These are phyloP conservation scores for Ophion obscuratus DNA, from an alignment of 2,888 invertebrate species.

Conservation along the genomic window DNA sequence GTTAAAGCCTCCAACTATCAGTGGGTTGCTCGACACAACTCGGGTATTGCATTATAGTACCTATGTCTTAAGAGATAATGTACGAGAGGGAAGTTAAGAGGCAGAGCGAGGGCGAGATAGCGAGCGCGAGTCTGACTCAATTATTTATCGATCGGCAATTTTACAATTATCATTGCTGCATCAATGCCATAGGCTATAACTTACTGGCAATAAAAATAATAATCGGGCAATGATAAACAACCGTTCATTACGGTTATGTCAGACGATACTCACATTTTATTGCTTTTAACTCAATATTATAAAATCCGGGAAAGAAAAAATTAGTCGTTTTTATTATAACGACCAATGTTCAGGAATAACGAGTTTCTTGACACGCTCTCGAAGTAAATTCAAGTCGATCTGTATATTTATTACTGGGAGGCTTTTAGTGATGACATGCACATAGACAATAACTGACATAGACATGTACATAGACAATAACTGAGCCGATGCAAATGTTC, in stretches of 20 bases:
- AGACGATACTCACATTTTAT: neutral
- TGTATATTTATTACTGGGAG: conserved; percentile 4
- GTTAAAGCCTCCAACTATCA: conserved; percentile 15
- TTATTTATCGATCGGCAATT: neutral
- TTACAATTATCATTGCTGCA: neutral
- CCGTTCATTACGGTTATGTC: neutral
- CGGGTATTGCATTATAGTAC: conserved; percentile 12
- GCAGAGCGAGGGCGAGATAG: neutral
- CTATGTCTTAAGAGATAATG: conserved; percentile 18
- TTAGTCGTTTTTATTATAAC: neutral
- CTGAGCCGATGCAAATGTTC: conserved; percentile 8
- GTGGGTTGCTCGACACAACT: neutral
- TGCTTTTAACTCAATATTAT: neutral
- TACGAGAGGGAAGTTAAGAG: neutral
- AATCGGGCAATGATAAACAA: neutral
- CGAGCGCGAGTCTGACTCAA: neutral
- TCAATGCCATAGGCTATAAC: neutral
- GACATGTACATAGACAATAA: neutral
- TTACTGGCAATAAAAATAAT: neutral
- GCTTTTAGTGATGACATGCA: neutral
- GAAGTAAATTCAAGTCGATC: conserved; percentile 7
- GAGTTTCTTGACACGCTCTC: neutral
- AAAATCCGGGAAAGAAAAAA: neutral
- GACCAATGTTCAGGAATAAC: conserved; percentile 2
- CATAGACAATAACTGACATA: neutral